These are phyloP conservation scores for Neolamprologus caudopunctatus DNA, from an alignment of 2,113 vertebrate species.

Conservation along the genomic window DNA sequence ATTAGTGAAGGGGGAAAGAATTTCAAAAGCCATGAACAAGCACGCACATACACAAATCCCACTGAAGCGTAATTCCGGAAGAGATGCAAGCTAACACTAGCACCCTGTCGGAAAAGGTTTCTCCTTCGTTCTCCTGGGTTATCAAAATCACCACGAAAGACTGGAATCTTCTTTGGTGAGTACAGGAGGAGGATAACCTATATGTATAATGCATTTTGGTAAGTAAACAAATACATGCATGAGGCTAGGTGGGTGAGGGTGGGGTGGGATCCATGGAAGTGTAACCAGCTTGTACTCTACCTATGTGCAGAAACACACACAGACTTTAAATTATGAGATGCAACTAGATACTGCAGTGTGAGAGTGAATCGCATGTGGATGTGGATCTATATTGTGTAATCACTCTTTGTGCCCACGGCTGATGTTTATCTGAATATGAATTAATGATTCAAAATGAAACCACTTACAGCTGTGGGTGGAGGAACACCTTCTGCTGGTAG, in stretches of 20 bases:
- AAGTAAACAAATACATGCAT: neutral
- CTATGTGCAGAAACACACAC: neutral
- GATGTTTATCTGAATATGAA: neutral
- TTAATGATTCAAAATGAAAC: conserved; percentile 3
- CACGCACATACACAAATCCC: neutral
- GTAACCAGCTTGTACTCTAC: neutral
- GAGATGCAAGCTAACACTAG: neutral
- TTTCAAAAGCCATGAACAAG: neutral
- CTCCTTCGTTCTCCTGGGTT: neutral
- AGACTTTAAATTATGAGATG: neutral
- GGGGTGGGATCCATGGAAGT: neutral
- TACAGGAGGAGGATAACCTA: neutral
- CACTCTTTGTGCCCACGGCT: neutral
- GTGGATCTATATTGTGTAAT: neutral
- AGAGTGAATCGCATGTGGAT: neutral
- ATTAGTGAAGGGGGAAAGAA: conserved; percentile 6
- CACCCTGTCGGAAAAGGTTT: neutral
- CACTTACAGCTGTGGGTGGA: neutral
- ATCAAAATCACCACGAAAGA: neutral
- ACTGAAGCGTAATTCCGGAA: neutral
- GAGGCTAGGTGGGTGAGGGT: neutral
- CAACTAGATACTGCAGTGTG: neutral
- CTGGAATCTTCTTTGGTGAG: neutral
- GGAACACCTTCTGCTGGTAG: neutral
- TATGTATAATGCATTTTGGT: neutral